phyloP scores from a whole-genome alignment of 1,140 invertebrate species.

The Ceratitis capitata region DNA sequence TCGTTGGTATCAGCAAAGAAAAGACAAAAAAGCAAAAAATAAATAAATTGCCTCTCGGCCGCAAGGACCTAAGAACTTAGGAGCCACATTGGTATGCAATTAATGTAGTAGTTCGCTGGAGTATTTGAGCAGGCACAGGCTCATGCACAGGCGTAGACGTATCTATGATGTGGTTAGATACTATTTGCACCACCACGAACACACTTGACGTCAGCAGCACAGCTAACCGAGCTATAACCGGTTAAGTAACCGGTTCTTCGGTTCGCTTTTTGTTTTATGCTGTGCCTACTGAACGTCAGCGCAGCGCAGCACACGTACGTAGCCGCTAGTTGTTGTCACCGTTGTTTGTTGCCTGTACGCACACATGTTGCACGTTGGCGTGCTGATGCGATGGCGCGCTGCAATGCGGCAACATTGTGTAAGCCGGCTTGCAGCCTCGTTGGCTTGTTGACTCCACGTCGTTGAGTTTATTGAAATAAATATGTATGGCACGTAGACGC shows the following conservation, averaged over 20 bases:
- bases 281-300: no score
- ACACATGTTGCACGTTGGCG: slow-evolving; percentile 2
- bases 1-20: no score
- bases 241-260: neutral
- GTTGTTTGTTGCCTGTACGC: neutral
- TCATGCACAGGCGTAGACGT: neutral
- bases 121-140: neutral
- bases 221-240: neutral
- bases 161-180: neutral
- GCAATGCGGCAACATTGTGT: neutral
- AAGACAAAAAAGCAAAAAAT: neutral
- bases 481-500: slow-evolving; percentile 27
- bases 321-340: neutral
- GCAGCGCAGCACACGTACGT: neutral
- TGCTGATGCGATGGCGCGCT: no score
- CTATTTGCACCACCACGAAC: neutral
- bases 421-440: neutral
- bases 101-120: neutral
- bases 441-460: no score
- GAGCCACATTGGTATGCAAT: slow-evolving; percentile 34
- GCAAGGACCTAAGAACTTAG: slow-evolving; percentile 14
- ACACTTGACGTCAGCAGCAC: neutral
- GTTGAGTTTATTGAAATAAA: neutral
- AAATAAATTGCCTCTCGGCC: neutral
- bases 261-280: neutral